phyloP scores from a whole-genome alignment of 2,797 vertebrate genomes.

The Acanthurus lineatus region DNA sequence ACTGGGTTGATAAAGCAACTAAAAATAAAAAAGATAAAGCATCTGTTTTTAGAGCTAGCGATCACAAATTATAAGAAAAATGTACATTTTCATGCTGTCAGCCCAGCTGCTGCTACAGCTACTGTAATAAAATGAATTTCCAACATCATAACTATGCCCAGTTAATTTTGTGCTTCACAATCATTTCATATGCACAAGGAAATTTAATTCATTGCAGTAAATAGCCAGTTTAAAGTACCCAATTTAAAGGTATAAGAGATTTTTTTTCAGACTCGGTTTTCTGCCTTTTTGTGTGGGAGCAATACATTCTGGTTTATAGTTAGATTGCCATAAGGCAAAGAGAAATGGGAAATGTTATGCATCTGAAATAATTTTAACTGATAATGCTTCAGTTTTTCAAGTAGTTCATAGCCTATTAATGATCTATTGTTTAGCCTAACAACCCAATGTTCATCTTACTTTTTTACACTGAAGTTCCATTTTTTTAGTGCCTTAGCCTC shows the following conservation, averaged over 20 bases:
- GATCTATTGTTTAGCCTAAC: neutral
- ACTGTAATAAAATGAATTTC: neutral
- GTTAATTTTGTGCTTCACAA: neutral
- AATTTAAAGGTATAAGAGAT: neutral
- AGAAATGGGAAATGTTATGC: slow-evolving; percentile 3
- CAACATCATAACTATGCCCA: neutral
- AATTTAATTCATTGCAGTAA: neutral
- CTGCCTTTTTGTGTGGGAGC: neutral
- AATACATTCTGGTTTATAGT: too few relatives aligned
- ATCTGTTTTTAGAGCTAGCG: neutral
- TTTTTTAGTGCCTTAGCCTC: slow-evolving; percentile 7
- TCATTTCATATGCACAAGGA: neutral
- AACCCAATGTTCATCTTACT: neutral
- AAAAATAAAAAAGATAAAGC: neutral
- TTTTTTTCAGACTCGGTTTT: neutral
- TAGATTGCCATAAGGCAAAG: neutral
- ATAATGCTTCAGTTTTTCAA: neutral
- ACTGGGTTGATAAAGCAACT: neutral
- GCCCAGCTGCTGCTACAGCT: neutral
- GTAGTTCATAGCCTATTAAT: neutral
- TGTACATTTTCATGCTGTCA: neutral
- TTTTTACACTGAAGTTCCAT: neutral
- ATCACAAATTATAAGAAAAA: neutral
- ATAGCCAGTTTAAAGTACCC: neutral
- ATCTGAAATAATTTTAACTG: slow-evolving; percentile 4